A percentile compares a stretch with the other conserved stretches of the same genome.
These are phyloP conservation scores for Aporrectodea caliginosa DNA, from an alignment of 1,140 invertebrate species.

Conservation along the genomic window DNA sequence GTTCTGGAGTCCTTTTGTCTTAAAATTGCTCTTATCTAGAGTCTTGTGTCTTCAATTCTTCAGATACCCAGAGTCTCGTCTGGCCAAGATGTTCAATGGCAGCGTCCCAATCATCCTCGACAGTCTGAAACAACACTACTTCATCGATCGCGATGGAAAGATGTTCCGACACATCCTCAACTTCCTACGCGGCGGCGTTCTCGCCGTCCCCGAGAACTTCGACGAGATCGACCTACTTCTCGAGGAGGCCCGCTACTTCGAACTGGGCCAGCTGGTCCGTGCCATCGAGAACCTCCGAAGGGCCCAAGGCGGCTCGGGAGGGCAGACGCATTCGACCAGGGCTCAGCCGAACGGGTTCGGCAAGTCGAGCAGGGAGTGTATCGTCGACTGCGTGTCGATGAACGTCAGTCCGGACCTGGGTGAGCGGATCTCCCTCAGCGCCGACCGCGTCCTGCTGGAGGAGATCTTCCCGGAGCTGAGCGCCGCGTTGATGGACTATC, in stretches of 20 bases:
- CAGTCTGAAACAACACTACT: conserved; percentile 94
- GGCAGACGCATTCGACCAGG: no score
- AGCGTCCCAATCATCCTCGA: conserved; percentile 92
- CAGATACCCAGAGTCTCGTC: conserved; percentile 85
- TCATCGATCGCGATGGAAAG: conserved; percentile 90
- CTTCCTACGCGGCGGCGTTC: conserved; percentile 83
- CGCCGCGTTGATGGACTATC: conserved; percentile 74
- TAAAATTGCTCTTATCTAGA: no score
- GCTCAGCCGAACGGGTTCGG: not conserved
- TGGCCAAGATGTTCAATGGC: conserved; percentile 93
- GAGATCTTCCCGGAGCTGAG: conserved; percentile 80
- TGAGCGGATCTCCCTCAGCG: conserved; percentile 78
- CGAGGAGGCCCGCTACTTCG: conserved; percentile 88
- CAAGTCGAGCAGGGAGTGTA: conserved; percentile 14
- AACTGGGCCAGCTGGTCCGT: conserved; percentile 65
- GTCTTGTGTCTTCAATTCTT: no score
- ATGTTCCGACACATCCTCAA: conserved; percentile 95
- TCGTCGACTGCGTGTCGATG: conserved; percentile 73
- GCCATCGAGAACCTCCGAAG: conserved; percentile 65
- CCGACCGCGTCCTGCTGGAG: conserved; percentile 72
- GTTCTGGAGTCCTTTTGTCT: no score
- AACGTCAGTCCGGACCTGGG: conserved; percentile 84
- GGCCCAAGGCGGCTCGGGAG: not conserved
- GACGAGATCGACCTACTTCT: conserved; percentile 80
- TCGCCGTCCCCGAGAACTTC: conserved; percentile 83